A percentile compares a stretch with the other conserved stretches of the same genome.
Evolutionary conservation across 1,140 invertebrate genomes (phyloP).

Genomic region (Nasonia longicornis): DNA sequence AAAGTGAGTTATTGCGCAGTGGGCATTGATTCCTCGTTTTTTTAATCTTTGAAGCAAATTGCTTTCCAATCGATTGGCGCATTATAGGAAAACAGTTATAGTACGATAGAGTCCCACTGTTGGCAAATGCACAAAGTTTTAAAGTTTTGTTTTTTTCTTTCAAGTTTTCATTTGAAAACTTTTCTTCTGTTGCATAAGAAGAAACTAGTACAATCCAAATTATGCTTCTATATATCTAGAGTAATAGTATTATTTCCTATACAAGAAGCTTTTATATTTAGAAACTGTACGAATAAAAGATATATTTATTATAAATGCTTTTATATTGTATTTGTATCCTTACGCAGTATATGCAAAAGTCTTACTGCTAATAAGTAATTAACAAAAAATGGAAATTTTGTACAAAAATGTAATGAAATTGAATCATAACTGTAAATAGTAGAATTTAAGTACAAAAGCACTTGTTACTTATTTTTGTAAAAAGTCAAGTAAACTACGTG

Average conservation of each 20-base stretch:
- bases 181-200: too few species aligned
- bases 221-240: not conserved
- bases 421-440: constrained; percentile 27
- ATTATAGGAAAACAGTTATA: too few species aligned
- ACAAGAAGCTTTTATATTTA: not conserved
- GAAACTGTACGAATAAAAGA: not conserved
- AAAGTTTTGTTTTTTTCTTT: too few species aligned
- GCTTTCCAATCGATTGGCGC: too few species aligned
- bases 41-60: too few species aligned
- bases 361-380: too few species aligned
- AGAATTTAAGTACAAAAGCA: constrained; percentile 16
- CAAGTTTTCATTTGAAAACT: too few species aligned
- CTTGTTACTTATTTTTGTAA: constrained; percentile 40
- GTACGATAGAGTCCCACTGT: too few species aligned
- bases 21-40: too few species aligned
- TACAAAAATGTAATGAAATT: not conserved
- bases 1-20: too few species aligned
- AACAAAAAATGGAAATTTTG: not conserved
- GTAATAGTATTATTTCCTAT: constrained; percentile 5
- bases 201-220: too few species aligned
- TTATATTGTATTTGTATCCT: constrained; percentile 6
- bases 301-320: constrained; percentile 22
- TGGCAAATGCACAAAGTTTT: too few species aligned
- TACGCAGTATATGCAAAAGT: not conserved
- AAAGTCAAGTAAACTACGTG: not conserved